phyloP scores from a whole-genome alignment of 2,888 invertebrate genomes.

The Euphydryas editha region DNA sequence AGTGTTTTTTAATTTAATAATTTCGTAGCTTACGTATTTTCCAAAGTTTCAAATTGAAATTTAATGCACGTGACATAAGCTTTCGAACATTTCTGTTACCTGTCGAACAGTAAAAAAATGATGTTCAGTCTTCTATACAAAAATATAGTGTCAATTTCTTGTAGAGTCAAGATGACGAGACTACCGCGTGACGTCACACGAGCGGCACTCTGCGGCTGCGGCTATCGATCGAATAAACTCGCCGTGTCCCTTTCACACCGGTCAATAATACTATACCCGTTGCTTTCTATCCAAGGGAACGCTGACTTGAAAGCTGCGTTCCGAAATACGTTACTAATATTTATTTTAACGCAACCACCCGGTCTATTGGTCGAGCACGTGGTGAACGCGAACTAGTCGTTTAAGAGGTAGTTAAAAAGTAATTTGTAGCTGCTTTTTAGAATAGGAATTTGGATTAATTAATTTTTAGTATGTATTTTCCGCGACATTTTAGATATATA shows the following conservation, averaged over 20 bases:
- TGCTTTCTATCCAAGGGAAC: conserved; percentile 62
- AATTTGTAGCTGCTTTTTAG: neutral
- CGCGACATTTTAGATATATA: neutral
- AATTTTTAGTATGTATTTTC: neutral
- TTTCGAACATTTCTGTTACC: conserved; percentile 13
- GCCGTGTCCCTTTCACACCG: conserved; percentile 67
- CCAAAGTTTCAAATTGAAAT: neutral
- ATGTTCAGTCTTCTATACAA: conserved; percentile 49
- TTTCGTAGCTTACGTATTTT: neutral
- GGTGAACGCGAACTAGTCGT: conserved; percentile 48
- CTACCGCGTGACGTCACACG: conserved; percentile 79
- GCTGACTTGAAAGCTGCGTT: conserved; percentile 73
- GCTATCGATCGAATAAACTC: conserved; percentile 80
- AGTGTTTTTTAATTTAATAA: neutral
- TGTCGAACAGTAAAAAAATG: conserved; percentile 36
- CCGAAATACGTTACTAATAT: conserved; percentile 82
- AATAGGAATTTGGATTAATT: neutral
- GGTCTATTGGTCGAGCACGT: conserved; percentile 67
- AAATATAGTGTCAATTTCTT: conserved; percentile 79
- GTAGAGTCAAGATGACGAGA: conserved; percentile 81
- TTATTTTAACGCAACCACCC: conserved; percentile 81
- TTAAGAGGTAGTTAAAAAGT: conserved; percentile 13
- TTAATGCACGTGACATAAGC: conserved; percentile 4
- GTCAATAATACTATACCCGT: conserved; percentile 56
- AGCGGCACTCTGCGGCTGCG: conserved; percentile 82